These are phyloP conservation scores for Apocrypta bakeri DNA, from an alignment of 1,140 invertebrate species.

Conservation along the genomic window DNA sequence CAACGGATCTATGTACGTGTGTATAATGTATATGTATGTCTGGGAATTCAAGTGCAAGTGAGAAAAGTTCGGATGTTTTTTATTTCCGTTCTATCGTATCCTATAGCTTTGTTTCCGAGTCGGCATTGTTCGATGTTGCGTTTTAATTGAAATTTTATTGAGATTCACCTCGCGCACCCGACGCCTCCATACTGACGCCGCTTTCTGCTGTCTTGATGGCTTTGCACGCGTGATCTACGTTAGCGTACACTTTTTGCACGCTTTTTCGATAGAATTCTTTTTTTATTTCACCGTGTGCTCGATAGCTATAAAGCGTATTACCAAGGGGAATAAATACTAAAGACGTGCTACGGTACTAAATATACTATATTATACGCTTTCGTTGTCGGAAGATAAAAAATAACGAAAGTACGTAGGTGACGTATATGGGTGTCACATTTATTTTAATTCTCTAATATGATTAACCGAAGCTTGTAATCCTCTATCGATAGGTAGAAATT, in stretches of 20 bases:
- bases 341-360: too few relatives aligned
- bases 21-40: background rate
- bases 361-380: too few relatives aligned
- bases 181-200: too few relatives aligned
- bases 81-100: background rate
- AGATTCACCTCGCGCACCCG: background rate
- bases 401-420: too few relatives aligned
- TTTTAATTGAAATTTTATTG: constrained; percentile 3
- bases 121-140: background rate
- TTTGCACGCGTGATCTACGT: background rate
- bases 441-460: too few relatives aligned
- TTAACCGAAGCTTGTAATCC: too few relatives aligned
- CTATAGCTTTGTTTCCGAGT: background rate
- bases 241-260: too few relatives aligned
- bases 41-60: background rate
- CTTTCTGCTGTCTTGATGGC: background rate
- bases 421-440: too few relatives aligned
- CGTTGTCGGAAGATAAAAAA: too few relatives aligned
- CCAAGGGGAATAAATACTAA: too few relatives aligned
- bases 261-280: too few relatives aligned
- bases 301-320: background rate
- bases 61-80: constrained; percentile 3
- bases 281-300: background rate
- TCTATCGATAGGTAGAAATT: too few relatives aligned
- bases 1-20: background rate